Evolutionary conservation across 2,113 vertebrate genomes (phyloP).

Genomic region (Mormyrus lacerda): DNA sequence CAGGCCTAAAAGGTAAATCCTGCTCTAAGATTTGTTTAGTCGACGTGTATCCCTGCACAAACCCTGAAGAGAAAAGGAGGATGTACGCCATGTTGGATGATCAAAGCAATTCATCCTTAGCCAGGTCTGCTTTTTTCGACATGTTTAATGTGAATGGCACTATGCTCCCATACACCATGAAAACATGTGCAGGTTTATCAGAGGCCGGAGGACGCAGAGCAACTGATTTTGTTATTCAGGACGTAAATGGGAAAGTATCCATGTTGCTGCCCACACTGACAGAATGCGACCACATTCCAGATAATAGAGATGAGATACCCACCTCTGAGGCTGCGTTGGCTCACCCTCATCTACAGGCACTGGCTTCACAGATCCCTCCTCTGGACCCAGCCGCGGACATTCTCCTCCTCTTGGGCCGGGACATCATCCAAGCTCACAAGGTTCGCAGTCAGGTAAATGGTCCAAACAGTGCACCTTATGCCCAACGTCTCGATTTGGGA

Average conservation of each 20-base stretch:
- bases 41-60: not conserved
- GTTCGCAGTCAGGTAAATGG: too few species aligned
- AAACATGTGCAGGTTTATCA: not conserved
- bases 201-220: not conserved
- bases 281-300: not conserved
- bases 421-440: too few species aligned
- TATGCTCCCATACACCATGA: constrained; percentile 1
- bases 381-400: too few species aligned
- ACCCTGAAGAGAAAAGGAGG: constrained; percentile 13
- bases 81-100: constrained; percentile 9
- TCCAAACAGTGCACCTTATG: too few species aligned
- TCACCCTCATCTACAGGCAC: not conserved
- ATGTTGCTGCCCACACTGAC: not conserved
- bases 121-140: not conserved
- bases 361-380: not conserved
- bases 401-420: too few species aligned
- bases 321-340: not conserved
- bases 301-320: not conserved
- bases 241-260: not conserved
- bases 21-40: constrained; percentile 30
- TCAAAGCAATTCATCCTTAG: constrained; percentile 20
- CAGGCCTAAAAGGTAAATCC: constrained; percentile 2
- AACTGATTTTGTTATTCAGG: not conserved
- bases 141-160: not conserved
- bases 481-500: too few species aligned